Percentiles rank a stretch among this genome's conserved stretches.
Conservation (phyloP, 2,113 vertebrate genomes). For the Platycercus adscitus region DNA sequence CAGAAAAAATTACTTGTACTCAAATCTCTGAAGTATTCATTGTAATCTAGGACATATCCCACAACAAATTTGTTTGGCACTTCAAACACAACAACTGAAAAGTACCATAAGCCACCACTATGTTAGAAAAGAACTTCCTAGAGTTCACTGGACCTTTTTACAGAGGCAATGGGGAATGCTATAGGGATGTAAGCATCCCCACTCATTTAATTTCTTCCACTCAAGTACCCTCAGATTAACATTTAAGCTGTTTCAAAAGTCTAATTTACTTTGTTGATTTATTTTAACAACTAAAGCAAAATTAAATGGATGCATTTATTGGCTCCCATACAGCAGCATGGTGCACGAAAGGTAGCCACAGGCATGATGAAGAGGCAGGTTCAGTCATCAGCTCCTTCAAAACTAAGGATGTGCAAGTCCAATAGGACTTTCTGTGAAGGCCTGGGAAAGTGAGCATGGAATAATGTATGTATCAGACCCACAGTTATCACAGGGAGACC, state of each 20-base stretch:
- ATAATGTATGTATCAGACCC: background rate
- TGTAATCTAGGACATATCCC: slow-evolving; percentile 98
- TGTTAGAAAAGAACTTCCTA: slow-evolving; percentile 33
- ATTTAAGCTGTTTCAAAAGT: background rate
- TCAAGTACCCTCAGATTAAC: background rate
- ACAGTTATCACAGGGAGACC: background rate
- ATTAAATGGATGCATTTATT: background rate
- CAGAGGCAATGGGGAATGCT: background rate
- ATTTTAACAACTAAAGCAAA: background rate
- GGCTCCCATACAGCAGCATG: background rate
- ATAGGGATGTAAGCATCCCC: background rate
- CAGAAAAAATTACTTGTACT: slow-evolving; percentile 86
- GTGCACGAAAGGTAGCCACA: background rate
- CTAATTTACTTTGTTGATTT: background rate
- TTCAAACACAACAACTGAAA: slow-evolving; percentile 96
- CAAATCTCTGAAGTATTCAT: slow-evolving; percentile 98
- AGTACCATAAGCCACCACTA: slow-evolving; percentile 44
- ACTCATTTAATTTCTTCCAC: background rate
- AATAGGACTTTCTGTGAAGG: background rate
- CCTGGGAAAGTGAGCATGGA: background rate
- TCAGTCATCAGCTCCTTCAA: background rate
- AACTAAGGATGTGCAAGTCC: background rate
- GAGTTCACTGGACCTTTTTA: background rate
- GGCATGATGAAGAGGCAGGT: background rate
- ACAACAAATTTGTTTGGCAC: slow-evolving; percentile 99